Conservation (phyloP, 2,888 invertebrate genomes). For the Scaeva pyrastri region DNA sequence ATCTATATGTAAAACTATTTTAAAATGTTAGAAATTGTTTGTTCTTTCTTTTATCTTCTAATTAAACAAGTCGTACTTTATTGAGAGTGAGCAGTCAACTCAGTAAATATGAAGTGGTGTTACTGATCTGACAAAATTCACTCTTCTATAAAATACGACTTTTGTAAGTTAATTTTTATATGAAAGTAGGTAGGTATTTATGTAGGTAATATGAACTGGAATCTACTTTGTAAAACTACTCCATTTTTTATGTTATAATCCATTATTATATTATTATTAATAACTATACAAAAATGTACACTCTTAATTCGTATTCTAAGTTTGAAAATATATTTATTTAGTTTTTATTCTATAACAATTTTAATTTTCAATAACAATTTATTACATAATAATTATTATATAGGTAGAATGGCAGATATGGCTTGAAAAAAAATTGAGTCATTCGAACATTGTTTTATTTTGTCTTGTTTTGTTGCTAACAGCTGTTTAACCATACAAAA, state of each 20-base stretch:
- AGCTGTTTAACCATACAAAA: slow-evolving; percentile 31
- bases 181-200: not conserved
- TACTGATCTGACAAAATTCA: no score
- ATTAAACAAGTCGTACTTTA: slow-evolving; percentile 4
- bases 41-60: slow-evolving; percentile 4
- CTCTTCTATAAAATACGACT: no score
- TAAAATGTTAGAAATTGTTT: slow-evolving; percentile 26
- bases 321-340: slow-evolving; percentile 33
- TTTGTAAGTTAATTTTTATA: slow-evolving; percentile 50
- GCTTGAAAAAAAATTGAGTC: slow-evolving; percentile 66
- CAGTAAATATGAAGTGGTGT: no score
- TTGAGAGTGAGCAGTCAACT: no score
- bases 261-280: not conserved
- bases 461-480: slow-evolving; percentile 32
- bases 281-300: slow-evolving; percentile 69
- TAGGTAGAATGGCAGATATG: slow-evolving; percentile 70
- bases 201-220: slow-evolving; percentile 3
- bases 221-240: slow-evolving; percentile 31
- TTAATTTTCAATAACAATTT: slow-evolving; percentile 48
- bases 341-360: slow-evolving; percentile 36
- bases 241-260: not conserved
- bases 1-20: slow-evolving; percentile 25
- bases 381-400: slow-evolving; percentile 19
- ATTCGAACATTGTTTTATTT: slow-evolving; percentile 51
- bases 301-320: slow-evolving; percentile 47